Conservation (phyloP, 1,140 invertebrate genomes). For the Zaprionus camerounensis region DNA sequence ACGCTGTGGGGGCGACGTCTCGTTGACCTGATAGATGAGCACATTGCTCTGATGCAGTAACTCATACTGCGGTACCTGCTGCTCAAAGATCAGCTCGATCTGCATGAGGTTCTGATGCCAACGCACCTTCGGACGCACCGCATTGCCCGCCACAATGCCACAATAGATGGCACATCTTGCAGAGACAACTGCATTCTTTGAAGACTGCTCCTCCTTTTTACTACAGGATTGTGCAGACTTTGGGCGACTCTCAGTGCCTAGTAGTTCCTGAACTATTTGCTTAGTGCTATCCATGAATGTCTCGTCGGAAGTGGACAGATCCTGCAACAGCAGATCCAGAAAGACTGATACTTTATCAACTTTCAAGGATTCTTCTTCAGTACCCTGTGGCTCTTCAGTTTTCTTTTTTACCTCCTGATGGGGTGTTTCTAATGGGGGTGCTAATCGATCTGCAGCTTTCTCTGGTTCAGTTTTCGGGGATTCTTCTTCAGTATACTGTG, state of each 20-base stretch:
- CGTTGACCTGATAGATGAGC: conserved; percentile 33
- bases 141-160: background rate
- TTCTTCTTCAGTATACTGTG: too few relatives aligned
- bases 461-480: too few relatives aligned
- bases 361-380: background rate
- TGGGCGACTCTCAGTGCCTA: background rate
- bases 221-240: background rate
- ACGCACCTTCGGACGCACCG: conserved; percentile 49
- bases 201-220: background rate
- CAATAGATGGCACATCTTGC: conserved; percentile 16
- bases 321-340: conserved; percentile 10
- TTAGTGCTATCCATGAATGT: background rate
- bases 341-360: background rate
- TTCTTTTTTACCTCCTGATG: background rate
- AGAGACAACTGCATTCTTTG: background rate
- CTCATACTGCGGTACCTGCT: conserved; percentile 51
- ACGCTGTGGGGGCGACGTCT: conserved; percentile 40
- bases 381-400: background rate
- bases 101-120: conserved; percentile 56
- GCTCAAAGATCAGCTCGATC: conserved; percentile 53
- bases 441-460: background rate
- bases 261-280: conserved; percentile 10
- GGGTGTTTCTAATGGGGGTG: background rate
- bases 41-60: conserved; percentile 10
- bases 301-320: conserved; percentile 9